Conservation (phyloP, 2,888 invertebrate genomes). For the Drosophila algonquin region DNA sequence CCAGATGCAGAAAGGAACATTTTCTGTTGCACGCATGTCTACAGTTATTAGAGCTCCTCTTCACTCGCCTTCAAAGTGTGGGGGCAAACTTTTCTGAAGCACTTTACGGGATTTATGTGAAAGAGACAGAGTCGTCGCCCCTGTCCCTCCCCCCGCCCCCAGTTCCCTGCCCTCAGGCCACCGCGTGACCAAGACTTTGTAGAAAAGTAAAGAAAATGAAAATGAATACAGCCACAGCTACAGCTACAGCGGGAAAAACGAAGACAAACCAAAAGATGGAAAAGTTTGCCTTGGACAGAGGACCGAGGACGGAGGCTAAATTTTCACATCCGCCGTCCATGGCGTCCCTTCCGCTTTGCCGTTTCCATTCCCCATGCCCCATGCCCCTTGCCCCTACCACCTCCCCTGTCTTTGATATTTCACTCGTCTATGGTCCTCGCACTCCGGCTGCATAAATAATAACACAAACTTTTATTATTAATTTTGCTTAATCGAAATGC, state of each 20-base stretch:
- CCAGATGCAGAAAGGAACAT: not conserved
- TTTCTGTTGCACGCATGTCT: conserved; percentile 28
- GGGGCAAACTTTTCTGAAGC: conserved; percentile 23
- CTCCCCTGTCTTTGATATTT: conserved; percentile 37
- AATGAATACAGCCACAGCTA: not conserved
- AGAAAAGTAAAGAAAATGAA: conserved; percentile 6
- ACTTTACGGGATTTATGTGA: conserved; percentile 31
- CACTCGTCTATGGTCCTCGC: conserved; percentile 18
- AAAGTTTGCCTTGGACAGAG: conserved; percentile 26
- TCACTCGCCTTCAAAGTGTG: conserved; percentile 7
- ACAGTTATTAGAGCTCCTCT: conserved; percentile 21
- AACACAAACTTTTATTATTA: conserved; percentile 74
- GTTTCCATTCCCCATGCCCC: too few species aligned
- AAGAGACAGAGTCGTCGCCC: not conserved
- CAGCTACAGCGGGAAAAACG: not conserved
- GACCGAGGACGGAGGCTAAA: conserved; percentile 10
- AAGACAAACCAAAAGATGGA: conserved; percentile 25
- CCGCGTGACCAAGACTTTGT: not conserved
- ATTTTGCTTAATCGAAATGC: conserved; percentile 79
- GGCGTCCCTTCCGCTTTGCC: conserved; percentile 17
- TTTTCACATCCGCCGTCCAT: conserved; percentile 35
- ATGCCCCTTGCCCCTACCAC: not conserved
- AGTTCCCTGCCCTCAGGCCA: too few species aligned
- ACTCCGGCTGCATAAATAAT: conserved; percentile 57
- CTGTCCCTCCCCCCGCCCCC: too few species aligned